Evolutionary conservation across 2,113 vertebrate genomes (phyloP).

Genomic region (Peromyscus polionotus): DNA sequence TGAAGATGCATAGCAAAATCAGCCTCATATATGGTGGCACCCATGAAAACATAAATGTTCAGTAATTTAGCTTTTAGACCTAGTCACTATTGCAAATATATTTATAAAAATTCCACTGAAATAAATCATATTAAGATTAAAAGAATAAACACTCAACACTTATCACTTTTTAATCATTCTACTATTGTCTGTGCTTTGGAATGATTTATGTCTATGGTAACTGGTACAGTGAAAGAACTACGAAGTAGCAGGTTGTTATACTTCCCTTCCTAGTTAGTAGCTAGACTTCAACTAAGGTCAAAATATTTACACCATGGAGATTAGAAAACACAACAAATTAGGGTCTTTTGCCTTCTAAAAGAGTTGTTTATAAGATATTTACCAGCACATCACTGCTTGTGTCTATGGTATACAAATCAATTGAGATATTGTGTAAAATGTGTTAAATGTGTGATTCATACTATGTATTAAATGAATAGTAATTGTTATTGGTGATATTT

Average conservation of each 20-base stretch:
- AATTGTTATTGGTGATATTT: constrained; percentile 52
- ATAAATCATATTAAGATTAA: constrained; percentile 31
- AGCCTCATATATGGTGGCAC: neutral
- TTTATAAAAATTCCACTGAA: constrained; percentile 22
- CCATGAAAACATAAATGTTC: neutral
- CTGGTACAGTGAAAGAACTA: neutral
- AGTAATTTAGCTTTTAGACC: constrained; percentile 45
- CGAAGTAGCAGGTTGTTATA: neutral
- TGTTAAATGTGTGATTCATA: constrained; percentile 34
- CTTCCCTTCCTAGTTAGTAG: neutral
- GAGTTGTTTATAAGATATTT: constrained; percentile 20
- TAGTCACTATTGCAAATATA: constrained; percentile 25
- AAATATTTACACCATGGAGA: constrained; percentile 51
- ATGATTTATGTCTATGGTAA: constrained; percentile 37
- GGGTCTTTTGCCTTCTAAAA: neutral
- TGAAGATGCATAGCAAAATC: constrained; percentile 42
- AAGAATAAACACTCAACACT: constrained; percentile 3
- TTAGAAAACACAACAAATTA: constrained; percentile 28
- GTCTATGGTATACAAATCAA: constrained; percentile 40
- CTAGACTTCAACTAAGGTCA: neutral
- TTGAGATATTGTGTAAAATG: constrained; percentile 36
- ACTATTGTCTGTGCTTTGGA: neutral
- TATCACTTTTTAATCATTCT: constrained; percentile 47
- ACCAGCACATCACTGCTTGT: neutral
- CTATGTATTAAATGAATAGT: constrained; percentile 49